Evolutionary conservation across 2,888 invertebrate genomes (phyloP), one percentile per base, ranked within the genome.

Genomic region (Dryocosmus kuriphilus): DNA sequence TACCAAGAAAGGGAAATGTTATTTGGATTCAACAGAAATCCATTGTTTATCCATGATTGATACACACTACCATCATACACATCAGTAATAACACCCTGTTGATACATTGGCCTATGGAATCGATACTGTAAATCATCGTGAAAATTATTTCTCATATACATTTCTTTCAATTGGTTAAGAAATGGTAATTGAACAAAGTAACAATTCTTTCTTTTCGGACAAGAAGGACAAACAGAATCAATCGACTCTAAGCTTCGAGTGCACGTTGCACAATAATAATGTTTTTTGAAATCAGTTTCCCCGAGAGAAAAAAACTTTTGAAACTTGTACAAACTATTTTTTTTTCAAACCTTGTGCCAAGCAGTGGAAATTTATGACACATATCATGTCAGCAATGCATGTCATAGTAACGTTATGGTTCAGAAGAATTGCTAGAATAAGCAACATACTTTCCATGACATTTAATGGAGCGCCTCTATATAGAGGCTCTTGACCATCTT

Each of bases 1-100:
- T n/a, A n/a, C n/a, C n/a, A n/a, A n/a, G n/a, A n/a, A n/a, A n/a
- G n/a, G n/a, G n/a, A n/a, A n/a, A n/a, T n/a, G n/a, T n/a, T n/a
- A n/a, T n/a, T n/a, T n/a, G n/a, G n/a, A n/a, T n/a, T n/a, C n/a
- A n/a, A n/a, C n/a, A n/a, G n/a, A n/a, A n/a, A n/a, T n/a, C n/a
- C n/a, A n/a, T n/a, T n/a, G n/a, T 75, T 8, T 14, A 81, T 62
- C 81, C 79, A 80, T 14, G 38, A 14, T 19, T 30, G 14, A 74
- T 82, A 81, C 5, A 81, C 35, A 8, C 41, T 38, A 1, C 62
- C 62, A 32, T 81, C 81, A 75, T 77, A 80, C 16, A 80, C 65
- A 67, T 82, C 82, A 6, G 55, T 63, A 38, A 78, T 77, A 57
- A 60, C 14, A 65, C 46, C 24, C 27, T 60, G 11, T 27, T 76